Base-by-base conservation (phyloP, 2,113 vertebrate species). In the Herpailurus yagouaroundi region DNA sequence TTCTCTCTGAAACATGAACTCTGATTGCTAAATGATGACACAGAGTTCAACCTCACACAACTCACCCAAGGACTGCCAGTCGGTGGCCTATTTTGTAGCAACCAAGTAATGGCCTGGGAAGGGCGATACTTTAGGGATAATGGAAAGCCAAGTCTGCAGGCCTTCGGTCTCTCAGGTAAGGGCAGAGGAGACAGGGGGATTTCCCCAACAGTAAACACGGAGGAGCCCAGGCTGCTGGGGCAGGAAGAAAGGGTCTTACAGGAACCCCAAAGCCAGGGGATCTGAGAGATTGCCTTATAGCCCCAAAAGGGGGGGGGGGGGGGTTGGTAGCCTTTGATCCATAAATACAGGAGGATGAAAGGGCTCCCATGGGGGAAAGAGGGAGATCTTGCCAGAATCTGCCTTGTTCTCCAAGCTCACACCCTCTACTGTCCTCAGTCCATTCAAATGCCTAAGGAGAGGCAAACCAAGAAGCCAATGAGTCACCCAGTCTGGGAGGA, bases 121-220 rank as follows among this genome's bases (percentile, higher is more conserved):
- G 29, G 15, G 91, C 23, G 81, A 29, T 21, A 64, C 52, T 69
- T 80, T 64, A 84, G n/a, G 29, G 45, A 48, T 48, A 84, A 66
- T 38, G 14, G 45, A 57, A 83, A 68, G 95, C 92, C 94, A 98
- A 95, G 86, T 94, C 94, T 45, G 82, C 92, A 97, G 97, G 96
- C 89, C 92, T 97, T 21, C 81, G 25, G 91, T 97, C 64, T 95
- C 94, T 96, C 27, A 89, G 89, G 79, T 94, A 93, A 94, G 77
- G 45, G 4, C 41, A 74, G n/a, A 93, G 29, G 36, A 93, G 80
- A 95, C 57, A 60, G 64, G 55, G 86, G 76, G 63, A 95, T 96
- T 98, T 98, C 95, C 95, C 97, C 84, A 71, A 93, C 82, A 98
- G 96, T 97, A 95, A 98, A 93, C 8, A 77, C 92, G 96, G 94